These are phyloP conservation scores for Drosophila siamana DNA, from an alignment of 2,888 invertebrate genomes.

Conservation along the genomic window DNA sequence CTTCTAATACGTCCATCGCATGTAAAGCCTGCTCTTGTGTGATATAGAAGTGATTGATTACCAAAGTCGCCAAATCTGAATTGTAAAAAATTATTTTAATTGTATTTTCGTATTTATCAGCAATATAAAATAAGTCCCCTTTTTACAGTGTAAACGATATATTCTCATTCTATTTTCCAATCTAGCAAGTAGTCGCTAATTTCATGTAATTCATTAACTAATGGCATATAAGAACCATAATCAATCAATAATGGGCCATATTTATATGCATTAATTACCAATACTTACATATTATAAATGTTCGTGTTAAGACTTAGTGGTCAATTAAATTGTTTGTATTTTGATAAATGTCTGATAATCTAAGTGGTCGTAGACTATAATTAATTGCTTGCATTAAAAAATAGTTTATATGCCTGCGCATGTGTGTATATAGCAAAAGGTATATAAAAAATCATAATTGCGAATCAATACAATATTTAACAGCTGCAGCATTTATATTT, in stretches of 20 bases:
- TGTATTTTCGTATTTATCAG: no score
- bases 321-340: not conserved
- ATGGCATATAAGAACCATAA: no score
- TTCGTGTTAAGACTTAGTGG: not conserved
- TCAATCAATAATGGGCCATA: not conserved
- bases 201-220: not conserved
- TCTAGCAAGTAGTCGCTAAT: not conserved
- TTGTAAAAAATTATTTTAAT: no score
- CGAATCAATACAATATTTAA: conserved; percentile 25
- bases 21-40: no score
- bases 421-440: no score
- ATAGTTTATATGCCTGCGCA: not conserved
- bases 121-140: no score
- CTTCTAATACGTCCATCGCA: no score
- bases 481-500: conserved; percentile 67
- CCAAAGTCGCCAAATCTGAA: no score
- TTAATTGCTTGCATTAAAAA: not conserved
- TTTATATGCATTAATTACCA: not conserved
- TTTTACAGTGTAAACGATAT: no score
- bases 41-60: no score
- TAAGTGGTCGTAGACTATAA: not conserved
- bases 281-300: not conserved
- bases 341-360: not conserved
- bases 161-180: no score
- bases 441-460: conserved; percentile 8